Base-by-base conservation (phyloP, 2,888 invertebrate genomes). In the Amorpha juglandis region DNA sequence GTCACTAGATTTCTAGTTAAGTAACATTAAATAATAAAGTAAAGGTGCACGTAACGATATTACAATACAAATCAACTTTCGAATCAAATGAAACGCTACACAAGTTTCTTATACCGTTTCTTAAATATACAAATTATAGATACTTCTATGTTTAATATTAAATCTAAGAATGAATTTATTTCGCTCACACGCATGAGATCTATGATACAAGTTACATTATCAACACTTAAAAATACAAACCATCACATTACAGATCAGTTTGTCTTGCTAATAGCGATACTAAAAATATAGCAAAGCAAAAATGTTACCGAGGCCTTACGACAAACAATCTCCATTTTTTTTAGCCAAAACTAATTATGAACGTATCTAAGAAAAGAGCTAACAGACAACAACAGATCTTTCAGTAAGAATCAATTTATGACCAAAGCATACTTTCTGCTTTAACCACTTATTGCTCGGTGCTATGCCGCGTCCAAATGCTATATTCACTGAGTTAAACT, bases 1-100 rank as follows among this genome's bases (percentile, higher is more conserved):
- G 91, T 87, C 89, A 87, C 84, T 86, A 86, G 80, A 80, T 80
- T 74, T 77, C 79, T 85, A 87, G 78, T 75, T 76, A 79, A 79
- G 1, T 3, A 27, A 4, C 4, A 27, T 1, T 81, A 80, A 76
- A 71, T 76, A 78, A 21, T 42, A 71, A 77, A 75, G 73, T 72
- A 70, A 71, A 72, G 68, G 38, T 21, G 67, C 74, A 76, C 21
- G 63, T 19, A 42, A 51, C 55, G 69, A 70, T 75, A 74, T 70
- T 70, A 68, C 73, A 16, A 64, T 33, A 64, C 11, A 65, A 74
- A 64, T 68, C 63, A 68, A 67, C 66, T 73, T 68, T 68, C 68
- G 62, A 62, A 69, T 66, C 62, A 68, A 62, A 69, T 71, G 64
- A 62, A 67, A 64, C 50, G 64, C 53, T 67, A 63, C 48, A 3